These are phyloP conservation scores for Drosophila borborema DNA, from an alignment of 2,888 invertebrate genomes.

Conservation along the genomic window DNA sequence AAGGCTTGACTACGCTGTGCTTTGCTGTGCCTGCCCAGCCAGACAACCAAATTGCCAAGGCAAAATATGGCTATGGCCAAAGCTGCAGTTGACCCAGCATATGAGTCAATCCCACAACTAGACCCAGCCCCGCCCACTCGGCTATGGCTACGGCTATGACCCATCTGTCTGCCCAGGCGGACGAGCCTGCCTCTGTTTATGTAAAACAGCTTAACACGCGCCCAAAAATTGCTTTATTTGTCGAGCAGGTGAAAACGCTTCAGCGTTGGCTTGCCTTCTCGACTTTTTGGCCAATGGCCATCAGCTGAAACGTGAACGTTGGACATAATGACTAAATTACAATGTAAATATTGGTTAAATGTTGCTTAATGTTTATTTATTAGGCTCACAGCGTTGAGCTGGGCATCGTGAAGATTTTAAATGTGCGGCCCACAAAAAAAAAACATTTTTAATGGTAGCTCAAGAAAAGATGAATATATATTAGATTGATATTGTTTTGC, in stretches of 20 bases:
- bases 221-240: conserved; percentile 67
- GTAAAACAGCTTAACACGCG: conserved; percentile 68
- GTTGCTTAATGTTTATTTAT: conserved; percentile 57
- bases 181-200: conserved; percentile 47
- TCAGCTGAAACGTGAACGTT: conserved; percentile 34
- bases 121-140: not conserved
- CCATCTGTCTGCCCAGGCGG: not conserved
- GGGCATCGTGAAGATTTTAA: conserved; percentile 5
- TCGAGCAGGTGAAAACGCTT: conserved; percentile 48
- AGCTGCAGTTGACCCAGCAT: conserved; percentile 61
- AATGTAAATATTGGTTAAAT: conserved; percentile 61
- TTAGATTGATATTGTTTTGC: not conserved
- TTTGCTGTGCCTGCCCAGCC: conserved; percentile 31
- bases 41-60: conserved; percentile 59
- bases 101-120: conserved; percentile 62
- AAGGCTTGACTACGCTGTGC: conserved; percentile 11
- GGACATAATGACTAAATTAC: conserved; percentile 64
- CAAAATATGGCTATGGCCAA: conserved; percentile 56
- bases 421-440: not conserved
- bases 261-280: conserved; percentile 36
- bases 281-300: conserved; percentile 36
- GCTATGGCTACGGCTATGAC: not conserved
- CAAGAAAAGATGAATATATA: not conserved
- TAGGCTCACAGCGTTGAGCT: conserved; percentile 25
- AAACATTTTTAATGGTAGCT: not conserved